A percentile compares a stretch with the other conserved stretches of the same genome.
These are phyloP conservation scores for Petrocephalus sullivani DNA, from an alignment of 2,797 vertebrate species.

Conservation along the genomic window DNA sequence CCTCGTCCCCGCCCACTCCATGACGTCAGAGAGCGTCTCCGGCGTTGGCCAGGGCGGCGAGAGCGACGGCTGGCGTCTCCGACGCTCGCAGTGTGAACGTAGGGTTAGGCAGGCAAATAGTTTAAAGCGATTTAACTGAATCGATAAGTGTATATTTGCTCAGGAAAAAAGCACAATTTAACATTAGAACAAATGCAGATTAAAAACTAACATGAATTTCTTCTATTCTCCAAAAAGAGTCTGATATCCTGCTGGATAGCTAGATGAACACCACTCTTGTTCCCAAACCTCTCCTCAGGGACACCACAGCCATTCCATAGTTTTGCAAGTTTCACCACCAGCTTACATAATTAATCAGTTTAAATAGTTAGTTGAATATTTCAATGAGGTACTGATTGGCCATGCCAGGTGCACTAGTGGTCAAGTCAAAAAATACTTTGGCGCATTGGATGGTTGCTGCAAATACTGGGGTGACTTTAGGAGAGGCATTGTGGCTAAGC, in stretches of 20 bases:
- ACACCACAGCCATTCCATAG: neutral
- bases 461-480: neutral
- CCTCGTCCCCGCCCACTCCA: too few relatives aligned
- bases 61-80: too few relatives aligned
- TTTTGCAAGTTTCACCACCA: neutral
- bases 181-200: neutral
- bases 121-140: neutral
- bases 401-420: neutral
- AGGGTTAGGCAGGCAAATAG: neutral
- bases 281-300: neutral
- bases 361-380: neutral
- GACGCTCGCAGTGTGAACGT: too few relatives aligned
- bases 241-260: neutral
- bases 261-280: neutral
- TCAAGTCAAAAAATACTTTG: neutral
- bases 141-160: neutral
- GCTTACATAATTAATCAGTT: neutral
- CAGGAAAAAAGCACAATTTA: neutral
- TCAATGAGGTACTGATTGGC: neutral
- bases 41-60: too few relatives aligned
- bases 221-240: neutral
- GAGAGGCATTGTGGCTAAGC: neutral
- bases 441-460: neutral
- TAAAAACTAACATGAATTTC: neutral
- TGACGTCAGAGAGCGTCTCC: too few relatives aligned